Evolutionary conservation across 1,140 invertebrate species (phyloP).

Genomic region (Helicoverpa zea): DNA sequence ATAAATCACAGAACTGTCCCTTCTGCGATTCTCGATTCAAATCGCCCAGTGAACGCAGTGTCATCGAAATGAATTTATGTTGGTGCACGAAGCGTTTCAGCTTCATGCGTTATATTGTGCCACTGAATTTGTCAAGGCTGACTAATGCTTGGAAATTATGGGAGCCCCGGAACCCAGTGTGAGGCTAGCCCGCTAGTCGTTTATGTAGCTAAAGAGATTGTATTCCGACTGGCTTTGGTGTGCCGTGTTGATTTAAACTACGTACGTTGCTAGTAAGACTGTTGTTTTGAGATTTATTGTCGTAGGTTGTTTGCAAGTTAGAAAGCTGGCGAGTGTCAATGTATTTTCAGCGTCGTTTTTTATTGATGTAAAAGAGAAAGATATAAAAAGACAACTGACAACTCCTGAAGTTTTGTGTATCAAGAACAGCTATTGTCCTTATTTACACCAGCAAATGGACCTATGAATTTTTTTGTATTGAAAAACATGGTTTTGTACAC

Average conservation of each 20-base stretch:
- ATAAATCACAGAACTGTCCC: not conserved
- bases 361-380: no score
- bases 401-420: no score
- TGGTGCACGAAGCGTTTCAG: conserved; percentile 33
- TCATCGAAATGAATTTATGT: conserved; percentile 52
- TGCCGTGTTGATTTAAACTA: conserved; percentile 5
- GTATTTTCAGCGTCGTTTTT: no score
- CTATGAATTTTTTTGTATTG: no score
- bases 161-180: not conserved
- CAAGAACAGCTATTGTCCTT: no score
- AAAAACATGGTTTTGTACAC: no score
- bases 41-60: conserved; percentile 1
- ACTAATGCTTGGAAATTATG: conserved; percentile 38
- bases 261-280: not conserved
- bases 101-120: conserved; percentile 39
- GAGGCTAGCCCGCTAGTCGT: conserved; percentile 12
- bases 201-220: conserved; percentile 16
- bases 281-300: no score
- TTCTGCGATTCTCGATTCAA: conserved; percentile 10
- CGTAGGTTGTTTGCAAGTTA: no score
- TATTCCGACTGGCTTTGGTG: conserved; percentile 6
- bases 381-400: no score
- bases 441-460: no score
- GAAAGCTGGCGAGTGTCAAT: no score
- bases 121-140: conserved; percentile 49